phyloP scores from a whole-genome alignment of 2,888 invertebrate species.

The Drosophila flavopinicola region DNA sequence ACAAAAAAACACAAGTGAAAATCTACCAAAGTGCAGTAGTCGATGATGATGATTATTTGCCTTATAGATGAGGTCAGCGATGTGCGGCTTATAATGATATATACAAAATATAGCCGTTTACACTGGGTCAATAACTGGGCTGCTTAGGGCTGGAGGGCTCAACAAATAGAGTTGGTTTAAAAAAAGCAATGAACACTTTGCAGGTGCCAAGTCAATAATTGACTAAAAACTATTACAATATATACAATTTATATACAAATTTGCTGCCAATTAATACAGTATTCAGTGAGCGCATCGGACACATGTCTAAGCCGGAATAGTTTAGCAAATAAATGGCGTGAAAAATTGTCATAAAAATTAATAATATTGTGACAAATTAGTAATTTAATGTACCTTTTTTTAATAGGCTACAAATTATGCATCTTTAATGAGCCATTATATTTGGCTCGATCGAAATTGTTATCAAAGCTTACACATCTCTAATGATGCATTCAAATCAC shows the following conservation, averaged over 20 bases:
- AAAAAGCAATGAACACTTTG: neutral
- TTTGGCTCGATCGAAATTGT: neutral
- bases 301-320: no score
- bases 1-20: constrained; percentile 16
- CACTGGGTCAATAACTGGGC: constrained; percentile 28
- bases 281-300: no score
- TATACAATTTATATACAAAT: neutral
- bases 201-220: neutral
- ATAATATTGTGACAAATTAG: no score
- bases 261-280: neutral
- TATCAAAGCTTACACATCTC: neutral
- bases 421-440: no score
- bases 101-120: constrained; percentile 8
- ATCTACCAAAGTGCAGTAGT: constrained; percentile 26
- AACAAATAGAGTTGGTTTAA: constrained; percentile 7
- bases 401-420: no score
- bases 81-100: constrained; percentile 1
- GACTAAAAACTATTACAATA: neutral
- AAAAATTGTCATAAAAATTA: no score
- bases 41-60: constrained; percentile 36
- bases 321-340: no score
- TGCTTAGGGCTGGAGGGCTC: constrained; percentile 8
- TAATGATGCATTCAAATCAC: no score
- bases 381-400: no score
- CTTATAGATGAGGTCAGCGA: constrained; percentile 34